These are phyloP conservation scores for Pelusios castaneus DNA, from an alignment of 2,113 vertebrate genomes.

Conservation along the genomic window DNA sequence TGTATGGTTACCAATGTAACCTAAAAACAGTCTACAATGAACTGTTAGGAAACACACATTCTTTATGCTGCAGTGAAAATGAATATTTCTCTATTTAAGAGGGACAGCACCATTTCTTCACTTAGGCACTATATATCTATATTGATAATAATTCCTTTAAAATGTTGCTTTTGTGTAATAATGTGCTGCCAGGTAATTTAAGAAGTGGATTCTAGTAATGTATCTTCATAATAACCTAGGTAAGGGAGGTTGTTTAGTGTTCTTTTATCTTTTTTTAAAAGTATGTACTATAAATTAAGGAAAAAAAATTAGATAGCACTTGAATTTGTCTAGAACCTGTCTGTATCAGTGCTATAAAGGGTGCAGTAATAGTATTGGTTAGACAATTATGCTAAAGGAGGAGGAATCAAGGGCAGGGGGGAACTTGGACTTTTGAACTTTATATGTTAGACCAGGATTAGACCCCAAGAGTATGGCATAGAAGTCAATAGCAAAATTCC, in stretches of 20 bases:
- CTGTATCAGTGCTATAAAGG: not conserved
- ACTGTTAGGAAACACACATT: not conserved
- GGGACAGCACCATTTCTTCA: not conserved
- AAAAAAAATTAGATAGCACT: not conserved
- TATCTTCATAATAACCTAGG: not conserved
- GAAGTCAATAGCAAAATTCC: not conserved
- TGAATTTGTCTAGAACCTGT: not conserved
- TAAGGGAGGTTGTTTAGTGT: not conserved
- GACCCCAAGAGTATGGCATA: fast-evolving
- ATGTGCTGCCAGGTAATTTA: not conserved
- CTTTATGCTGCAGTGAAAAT: not conserved
- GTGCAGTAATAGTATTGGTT: not conserved
- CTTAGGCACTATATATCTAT: not conserved
- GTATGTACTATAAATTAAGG: not conserved
- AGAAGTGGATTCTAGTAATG: not conserved
- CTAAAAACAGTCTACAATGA: not conserved
- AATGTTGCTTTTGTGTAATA: not conserved
- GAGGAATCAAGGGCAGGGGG: not conserved
- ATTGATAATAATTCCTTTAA: not conserved
- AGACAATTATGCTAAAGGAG: not conserved
- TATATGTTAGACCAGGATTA: too few species aligned
- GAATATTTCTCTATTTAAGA: not conserved
- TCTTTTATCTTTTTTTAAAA: not conserved
- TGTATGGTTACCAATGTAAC: not conserved
- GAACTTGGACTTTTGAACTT: not conserved